Percentiles rank a stretch among this genome's conserved stretches.
These are phyloP conservation scores for Aix galericulata DNA, from an alignment of 2,113 vertebrate genomes.

Conservation along the genomic window DNA sequence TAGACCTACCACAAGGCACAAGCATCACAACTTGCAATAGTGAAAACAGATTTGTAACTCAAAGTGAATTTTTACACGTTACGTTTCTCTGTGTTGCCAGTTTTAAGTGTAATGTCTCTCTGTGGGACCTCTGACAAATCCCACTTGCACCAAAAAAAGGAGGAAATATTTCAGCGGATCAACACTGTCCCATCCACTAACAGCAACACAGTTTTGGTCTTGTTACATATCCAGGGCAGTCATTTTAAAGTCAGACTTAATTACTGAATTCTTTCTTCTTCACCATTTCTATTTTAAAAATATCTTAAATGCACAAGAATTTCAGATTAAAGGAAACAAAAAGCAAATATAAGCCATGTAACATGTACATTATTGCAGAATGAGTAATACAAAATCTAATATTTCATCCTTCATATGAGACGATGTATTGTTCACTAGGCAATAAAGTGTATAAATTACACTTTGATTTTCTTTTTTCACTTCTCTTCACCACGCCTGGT, in stretches of 20 bases:
- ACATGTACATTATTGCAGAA: neutral
- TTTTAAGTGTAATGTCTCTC: neutral
- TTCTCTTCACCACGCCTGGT: constrained; percentile 7
- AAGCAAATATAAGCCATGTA: neutral
- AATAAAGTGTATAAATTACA: constrained; percentile 54
- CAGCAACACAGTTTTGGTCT: neutral
- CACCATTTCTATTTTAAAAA: neutral
- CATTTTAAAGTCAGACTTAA: neutral
- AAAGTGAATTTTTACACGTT: neutral
- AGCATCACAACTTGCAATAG: neutral
- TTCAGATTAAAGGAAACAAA: neutral
- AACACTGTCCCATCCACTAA: neutral
- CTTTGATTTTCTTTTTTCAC: constrained; percentile 52
- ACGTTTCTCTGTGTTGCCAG: neutral
- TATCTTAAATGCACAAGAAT: neutral
- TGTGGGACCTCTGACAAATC: neutral
- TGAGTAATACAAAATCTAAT: neutral
- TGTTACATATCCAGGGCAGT: neutral
- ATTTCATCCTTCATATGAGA: neutral
- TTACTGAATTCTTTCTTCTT: neutral
- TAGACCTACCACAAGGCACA: neutral
- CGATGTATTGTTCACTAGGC: neutral
- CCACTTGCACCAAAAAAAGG: neutral
- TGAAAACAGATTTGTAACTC: neutral
- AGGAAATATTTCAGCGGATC: neutral